phyloP scores from a whole-genome alignment of 2,888 invertebrate species.

The Horisme vitalbata region DNA sequence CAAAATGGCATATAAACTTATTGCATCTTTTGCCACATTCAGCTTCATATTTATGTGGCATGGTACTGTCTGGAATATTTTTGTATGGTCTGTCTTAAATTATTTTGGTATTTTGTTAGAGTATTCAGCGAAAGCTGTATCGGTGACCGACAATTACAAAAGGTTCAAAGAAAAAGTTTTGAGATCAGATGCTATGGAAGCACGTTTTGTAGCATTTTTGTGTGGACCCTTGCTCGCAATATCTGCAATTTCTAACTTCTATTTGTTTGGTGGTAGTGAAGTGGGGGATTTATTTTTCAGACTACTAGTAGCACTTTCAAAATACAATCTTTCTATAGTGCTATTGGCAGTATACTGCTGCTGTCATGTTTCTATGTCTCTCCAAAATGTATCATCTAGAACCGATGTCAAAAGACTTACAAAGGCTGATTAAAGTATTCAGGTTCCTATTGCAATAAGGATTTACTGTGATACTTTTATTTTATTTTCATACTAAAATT shows the following conservation, averaged over 20 bases:
- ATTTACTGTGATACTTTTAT: slow-evolving; percentile 20
- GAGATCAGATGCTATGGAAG: slow-evolving; percentile 67
- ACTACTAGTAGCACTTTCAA: slow-evolving; percentile 73
- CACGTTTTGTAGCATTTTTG: slow-evolving; percentile 86
- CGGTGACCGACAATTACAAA: slow-evolving; percentile 69
- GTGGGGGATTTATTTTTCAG: slow-evolving; percentile 88
- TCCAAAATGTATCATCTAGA: slow-evolving; percentile 64
- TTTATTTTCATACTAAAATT: neutral
- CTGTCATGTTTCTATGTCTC: slow-evolving; percentile 73
- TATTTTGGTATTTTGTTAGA: slow-evolving; percentile 91
- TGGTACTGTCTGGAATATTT: slow-evolving; percentile 88
- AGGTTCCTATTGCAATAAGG: slow-evolving; percentile 3
- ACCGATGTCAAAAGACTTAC: slow-evolving; percentile 43
- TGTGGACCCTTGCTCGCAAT: slow-evolving; percentile 89
- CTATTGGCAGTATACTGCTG: slow-evolving; percentile 65
- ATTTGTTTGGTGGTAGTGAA: slow-evolving; percentile 90
- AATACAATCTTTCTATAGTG: slow-evolving; percentile 55
- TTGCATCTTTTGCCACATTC: slow-evolving; percentile 90
- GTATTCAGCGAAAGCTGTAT: slow-evolving; percentile 79
- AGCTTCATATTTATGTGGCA: slow-evolving; percentile 96
- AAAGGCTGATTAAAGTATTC: slow-evolving; percentile 35
- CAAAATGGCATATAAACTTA: slow-evolving; percentile 80
- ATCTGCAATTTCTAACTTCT: slow-evolving; percentile 93
- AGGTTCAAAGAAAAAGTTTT: slow-evolving; percentile 64
- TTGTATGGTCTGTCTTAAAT: slow-evolving; percentile 95